Percentiles rank a stretch among this genome's conserved stretches.
phyloP scores from a whole-genome alignment of 2,888 invertebrate species.

The Drosophila mimetica region DNA sequence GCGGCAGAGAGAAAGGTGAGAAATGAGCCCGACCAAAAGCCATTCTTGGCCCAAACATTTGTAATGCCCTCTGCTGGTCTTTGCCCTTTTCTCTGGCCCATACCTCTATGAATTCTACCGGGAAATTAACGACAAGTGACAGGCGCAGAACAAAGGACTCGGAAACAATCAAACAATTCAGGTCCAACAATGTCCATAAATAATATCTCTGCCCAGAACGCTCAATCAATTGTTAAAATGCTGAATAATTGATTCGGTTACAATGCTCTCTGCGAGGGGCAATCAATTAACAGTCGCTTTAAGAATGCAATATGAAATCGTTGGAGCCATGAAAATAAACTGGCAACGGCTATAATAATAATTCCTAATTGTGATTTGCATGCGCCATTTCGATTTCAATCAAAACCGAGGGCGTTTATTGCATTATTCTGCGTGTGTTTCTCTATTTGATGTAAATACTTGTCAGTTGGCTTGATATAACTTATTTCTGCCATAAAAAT shows the following conservation, averaged over 20 bases:
- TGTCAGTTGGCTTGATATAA: slow-evolving; percentile 29
- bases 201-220: slow-evolving; percentile 35
- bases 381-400: slow-evolving; percentile 35
- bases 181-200: slow-evolving; percentile 36
- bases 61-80: slow-evolving; percentile 2
- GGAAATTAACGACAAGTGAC: slow-evolving; percentile 52
- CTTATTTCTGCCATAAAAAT: slow-evolving; percentile 23
- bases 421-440: slow-evolving; percentile 15
- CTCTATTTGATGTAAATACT: slow-evolving; percentile 6
- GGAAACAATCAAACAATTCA: not conserved
- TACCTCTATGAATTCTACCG: slow-evolving; percentile 4
- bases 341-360: slow-evolving; percentile 24
- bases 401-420: slow-evolving; percentile 25
- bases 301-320: slow-evolving; percentile 38
- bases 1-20: slow-evolving; percentile 31
- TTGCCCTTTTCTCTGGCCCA: not conserved
- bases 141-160: slow-evolving; percentile 51
- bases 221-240: slow-evolving; percentile 55
- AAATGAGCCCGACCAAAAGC: slow-evolving; percentile 6
- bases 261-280: slow-evolving; percentile 4
- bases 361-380: slow-evolving; percentile 36
- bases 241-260: slow-evolving; percentile 28
- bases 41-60: slow-evolving; percentile 11
- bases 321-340: slow-evolving; percentile 33
- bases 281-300: slow-evolving; percentile 61